Conservation (phyloP, 2,797 vertebrate genomes). For the Eurystomus glaucurus region DNA sequence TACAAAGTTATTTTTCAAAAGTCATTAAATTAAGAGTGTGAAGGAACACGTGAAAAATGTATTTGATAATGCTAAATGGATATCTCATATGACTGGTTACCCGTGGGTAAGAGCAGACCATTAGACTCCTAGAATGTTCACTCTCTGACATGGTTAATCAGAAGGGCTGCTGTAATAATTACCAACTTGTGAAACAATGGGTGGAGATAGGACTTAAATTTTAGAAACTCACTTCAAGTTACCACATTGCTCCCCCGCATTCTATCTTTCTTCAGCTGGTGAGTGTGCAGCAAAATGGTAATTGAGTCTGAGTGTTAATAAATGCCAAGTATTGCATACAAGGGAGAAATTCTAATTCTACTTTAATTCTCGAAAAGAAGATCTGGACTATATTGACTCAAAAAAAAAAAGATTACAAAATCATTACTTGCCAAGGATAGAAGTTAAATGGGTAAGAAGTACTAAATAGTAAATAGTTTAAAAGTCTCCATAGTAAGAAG, state of each 20-base stretch:
- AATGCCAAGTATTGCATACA: background rate
- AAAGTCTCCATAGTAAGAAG: background rate
- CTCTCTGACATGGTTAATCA: background rate
- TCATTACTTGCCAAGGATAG: background rate
- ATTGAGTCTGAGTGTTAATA: background rate
- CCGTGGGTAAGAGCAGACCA: background rate
- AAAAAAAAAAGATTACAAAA: background rate
- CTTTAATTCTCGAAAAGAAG: background rate
- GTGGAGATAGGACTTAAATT: slow-evolving; percentile 2
- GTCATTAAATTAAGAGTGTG: background rate
- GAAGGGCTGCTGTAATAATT: background rate
- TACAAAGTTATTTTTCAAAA: background rate
- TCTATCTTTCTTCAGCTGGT: background rate
- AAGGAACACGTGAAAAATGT: background rate
- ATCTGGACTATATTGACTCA: background rate
- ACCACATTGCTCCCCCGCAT: background rate
- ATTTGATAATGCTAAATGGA: background rate
- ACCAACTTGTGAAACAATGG: slow-evolving; percentile 42
- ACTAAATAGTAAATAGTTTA: background rate
- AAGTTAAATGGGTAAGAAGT: background rate
- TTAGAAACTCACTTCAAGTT: slow-evolving; percentile 14
- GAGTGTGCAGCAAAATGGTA: background rate
- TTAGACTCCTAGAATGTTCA: background rate
- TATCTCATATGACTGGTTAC: background rate
- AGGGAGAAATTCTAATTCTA: background rate